Evolutionary conservation across 2,888 invertebrate species (phyloP).

Genomic region (Sepiola atlantica): DNA sequence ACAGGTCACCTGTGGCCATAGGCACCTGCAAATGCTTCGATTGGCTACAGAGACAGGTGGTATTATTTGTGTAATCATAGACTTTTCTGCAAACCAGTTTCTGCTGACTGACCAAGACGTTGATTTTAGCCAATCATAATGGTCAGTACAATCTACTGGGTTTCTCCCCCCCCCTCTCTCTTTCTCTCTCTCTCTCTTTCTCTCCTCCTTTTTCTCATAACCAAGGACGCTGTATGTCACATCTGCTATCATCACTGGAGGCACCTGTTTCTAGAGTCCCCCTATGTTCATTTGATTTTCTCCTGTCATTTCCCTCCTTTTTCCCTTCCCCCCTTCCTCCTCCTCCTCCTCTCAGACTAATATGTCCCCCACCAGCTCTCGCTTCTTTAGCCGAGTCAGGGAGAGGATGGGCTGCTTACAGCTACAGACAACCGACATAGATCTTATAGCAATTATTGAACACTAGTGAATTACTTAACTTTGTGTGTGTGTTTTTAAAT

Average conservation of each 20-base stretch:
- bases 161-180: background rate
- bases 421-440: background rate
- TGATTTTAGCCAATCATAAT: constrained; percentile 10
- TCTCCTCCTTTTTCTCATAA: background rate
- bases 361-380: background rate
- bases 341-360: background rate
- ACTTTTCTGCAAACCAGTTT: background rate
- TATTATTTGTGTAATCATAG: background rate
- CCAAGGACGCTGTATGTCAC: background rate
- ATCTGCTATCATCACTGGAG: background rate
- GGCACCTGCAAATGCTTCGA: constrained; percentile 8
- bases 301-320: too few relatives aligned
- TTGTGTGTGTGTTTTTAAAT: background rate
- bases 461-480: background rate
- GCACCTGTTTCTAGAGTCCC: constrained; percentile 2
- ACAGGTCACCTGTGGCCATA: background rate
- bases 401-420: constrained; percentile 10
- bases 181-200: too few relatives aligned
- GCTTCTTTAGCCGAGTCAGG: background rate
- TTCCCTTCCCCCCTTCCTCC: too few relatives aligned
- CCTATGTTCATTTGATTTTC: background rate
- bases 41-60: constrained; percentile 19
- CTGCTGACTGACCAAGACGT: constrained; percentile 19
- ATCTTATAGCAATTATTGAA: constrained; percentile 13
- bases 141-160: background rate